Base-by-base conservation (phyloP, 1,140 invertebrate genomes). In the Hylaeus anthracinus region DNA sequence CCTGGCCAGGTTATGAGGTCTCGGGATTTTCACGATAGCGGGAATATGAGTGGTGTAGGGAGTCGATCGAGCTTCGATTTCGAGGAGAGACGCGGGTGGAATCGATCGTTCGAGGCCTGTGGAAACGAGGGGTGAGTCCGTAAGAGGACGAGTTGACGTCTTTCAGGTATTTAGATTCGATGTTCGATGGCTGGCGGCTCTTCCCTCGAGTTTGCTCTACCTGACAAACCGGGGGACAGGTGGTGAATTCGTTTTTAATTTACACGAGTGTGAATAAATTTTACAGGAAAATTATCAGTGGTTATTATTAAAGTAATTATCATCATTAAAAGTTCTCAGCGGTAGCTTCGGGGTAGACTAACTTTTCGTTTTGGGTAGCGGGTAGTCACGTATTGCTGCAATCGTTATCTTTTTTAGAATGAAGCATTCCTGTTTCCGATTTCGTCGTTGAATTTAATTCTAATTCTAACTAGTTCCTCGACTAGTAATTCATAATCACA, bases 11-110 rank as follows among this genome's bases (percentile, higher is more conserved):
- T 66, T 66, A 66, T 66, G 64, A 66, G 45, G 43, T 45, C 41
- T n/a, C 2, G 64, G 43, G 64, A 48, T 51, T 64, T 41, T 41
- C 41, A 37, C 41, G 14, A 63, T 39, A 9, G 9, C 10, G 39
- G 10, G 9, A 39, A 63, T 63, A 45, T 41, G 63, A 64, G 15
- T 64, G 41, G 61, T 3, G 64, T 15, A 8, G 15, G 5, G 41
- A n/a, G 37, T 63, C 12, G 64, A 66, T 66, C 64, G 64, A 66
- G 64, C 5, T 45, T 66, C 64, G 64, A 66, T 66, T 66, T 48
- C 64, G 15, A n/a, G 2, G 43, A 15, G 0, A 10, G 43, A 9
- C 12, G 15, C 3, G 58, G 58, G 58, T 26, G 15, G 58, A 26
- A 60, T 60, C n/a, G 58, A 60, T 60, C 58, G 58, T 26, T 60